Base-by-base conservation (phyloP, 2,113 vertebrate genomes). In the Coryphaenoides rupestris region DNA sequence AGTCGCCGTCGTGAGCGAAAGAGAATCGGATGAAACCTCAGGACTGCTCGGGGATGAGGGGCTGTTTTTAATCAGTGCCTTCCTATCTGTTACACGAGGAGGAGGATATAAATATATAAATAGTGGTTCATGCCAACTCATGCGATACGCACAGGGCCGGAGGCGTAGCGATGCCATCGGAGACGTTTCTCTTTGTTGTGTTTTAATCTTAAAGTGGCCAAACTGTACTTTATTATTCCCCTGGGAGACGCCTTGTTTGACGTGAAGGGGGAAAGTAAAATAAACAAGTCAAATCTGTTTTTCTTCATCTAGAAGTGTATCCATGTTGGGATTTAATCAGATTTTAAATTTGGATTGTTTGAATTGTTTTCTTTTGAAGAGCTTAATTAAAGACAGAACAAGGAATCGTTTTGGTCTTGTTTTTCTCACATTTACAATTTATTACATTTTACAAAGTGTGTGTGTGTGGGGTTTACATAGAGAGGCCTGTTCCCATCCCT, bases 331-430 rank as follows among this genome's bases (percentile, higher is more conserved):
- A 83, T 82, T 81, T 80, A 75, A 76, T 83, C 64, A 58, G 75
- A 61, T 85, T 83, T 83, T 86, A 85, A 74, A 40, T 40, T 40
- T 80, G 64, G 56, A 72, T 78, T 77, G 66, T 88, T 81, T 83
- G 60, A 76, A 65, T 63, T 63, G 68, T 65, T 68, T 60, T 7
- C 60, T 50, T n/a, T 50, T 17, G n/a, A 56, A 67, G 40, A 61
- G 58, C 63, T 45, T 53, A 78, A 70, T 76, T 75, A 76, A 78
- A 78, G 71, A 62, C 65, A 58, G 58, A 72, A 54, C 45, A 59
- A 49, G 62, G 23, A 40, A 52, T 49, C 16, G 16, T 5, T 52
- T 5, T 52, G 16, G n/a, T 52, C 6, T 52, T 52, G 3, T 3
- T 52, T 52, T 50, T 50, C 4, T 15, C n/a, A 14, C n/a, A 50